phyloP scores from a whole-genome alignment of 64 coral and sea anemone species.

The Pachyseris speciosa region DNA sequence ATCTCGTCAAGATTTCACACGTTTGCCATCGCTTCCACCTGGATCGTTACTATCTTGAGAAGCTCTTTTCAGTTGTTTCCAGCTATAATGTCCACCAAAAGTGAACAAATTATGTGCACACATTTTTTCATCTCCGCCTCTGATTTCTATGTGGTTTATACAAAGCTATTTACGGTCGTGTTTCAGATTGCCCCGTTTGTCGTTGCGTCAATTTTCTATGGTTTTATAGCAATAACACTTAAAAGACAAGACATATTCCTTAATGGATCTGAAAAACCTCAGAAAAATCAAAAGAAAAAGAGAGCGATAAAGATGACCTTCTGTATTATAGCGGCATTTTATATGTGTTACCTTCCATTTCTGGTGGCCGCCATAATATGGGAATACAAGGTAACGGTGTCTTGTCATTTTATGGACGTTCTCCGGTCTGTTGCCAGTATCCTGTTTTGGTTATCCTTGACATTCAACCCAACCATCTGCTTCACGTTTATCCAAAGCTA shows the following conservation, averaged over 20 bases:
- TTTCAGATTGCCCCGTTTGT: background rate
- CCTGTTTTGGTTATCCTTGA: background rate
- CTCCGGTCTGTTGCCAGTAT: background rate
- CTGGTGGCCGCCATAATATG: background rate
- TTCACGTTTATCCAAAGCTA: background rate
- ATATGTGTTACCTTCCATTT: background rate
- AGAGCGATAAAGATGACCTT: background rate
- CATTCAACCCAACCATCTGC: background rate
- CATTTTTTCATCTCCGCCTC: background rate
- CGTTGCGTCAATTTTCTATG: background rate
- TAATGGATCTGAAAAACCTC: background rate
- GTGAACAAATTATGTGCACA: background rate
- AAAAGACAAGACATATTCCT: background rate
- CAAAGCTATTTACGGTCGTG: background rate
- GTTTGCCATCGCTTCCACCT: background rate
- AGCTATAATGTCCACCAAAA: background rate
- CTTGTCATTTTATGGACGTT: background rate
- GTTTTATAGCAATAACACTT: background rate
- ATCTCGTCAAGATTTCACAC: background rate
- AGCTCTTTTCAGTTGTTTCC: background rate
- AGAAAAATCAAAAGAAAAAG: background rate
- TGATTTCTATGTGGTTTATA: background rate
- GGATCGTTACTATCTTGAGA: background rate
- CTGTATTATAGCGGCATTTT: background rate
- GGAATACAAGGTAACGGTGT: background rate